phyloP scores from a whole-genome alignment of 1,140 invertebrate genomes.

The Onthophagus taurus region DNA sequence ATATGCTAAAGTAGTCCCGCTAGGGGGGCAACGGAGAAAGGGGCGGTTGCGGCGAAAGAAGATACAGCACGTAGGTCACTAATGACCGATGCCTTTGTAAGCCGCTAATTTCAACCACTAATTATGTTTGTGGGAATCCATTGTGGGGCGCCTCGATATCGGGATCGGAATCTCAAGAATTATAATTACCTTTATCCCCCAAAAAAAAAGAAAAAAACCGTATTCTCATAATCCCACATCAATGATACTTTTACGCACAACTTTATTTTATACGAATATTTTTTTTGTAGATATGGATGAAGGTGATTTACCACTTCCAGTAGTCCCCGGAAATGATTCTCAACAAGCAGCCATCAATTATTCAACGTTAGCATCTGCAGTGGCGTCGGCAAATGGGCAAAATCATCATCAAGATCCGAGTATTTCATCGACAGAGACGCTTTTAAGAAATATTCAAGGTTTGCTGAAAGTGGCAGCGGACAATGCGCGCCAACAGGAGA shows the following conservation, averaged over 20 bases:
- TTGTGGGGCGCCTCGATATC: too few relatives aligned
- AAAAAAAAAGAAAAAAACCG: too few relatives aligned
- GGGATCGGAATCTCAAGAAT: too few relatives aligned
- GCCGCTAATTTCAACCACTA: too few relatives aligned
- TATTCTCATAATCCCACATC: neutral
- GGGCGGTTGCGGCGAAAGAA: too few relatives aligned
- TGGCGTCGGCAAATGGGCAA: slow-evolving; percentile 39
- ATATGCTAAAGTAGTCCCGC: too few relatives aligned
- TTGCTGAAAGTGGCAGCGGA: slow-evolving; percentile 90
- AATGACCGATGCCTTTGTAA: too few relatives aligned
- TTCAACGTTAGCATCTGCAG: slow-evolving; percentile 51
- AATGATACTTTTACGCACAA: too few relatives aligned
- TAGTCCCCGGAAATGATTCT: slow-evolving; percentile 47
- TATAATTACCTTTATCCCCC: too few relatives aligned
- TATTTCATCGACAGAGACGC: slow-evolving; percentile 79
- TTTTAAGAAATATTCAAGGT: slow-evolving; percentile 90
- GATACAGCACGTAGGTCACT: too few relatives aligned
- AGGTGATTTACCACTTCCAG: slow-evolving; percentile 52
- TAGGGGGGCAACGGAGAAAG: too few relatives aligned
- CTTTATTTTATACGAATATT: neutral
- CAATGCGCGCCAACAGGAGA: slow-evolving; percentile 89
- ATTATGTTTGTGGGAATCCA: too few relatives aligned
- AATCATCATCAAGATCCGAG: slow-evolving; percentile 44
- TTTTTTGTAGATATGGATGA: slow-evolving; percentile 47
- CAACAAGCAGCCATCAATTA: slow-evolving; percentile 62